Evolutionary conservation across 2,888 invertebrate species (phyloP).

Genomic region (Drosophila nigritarsus): DNA sequence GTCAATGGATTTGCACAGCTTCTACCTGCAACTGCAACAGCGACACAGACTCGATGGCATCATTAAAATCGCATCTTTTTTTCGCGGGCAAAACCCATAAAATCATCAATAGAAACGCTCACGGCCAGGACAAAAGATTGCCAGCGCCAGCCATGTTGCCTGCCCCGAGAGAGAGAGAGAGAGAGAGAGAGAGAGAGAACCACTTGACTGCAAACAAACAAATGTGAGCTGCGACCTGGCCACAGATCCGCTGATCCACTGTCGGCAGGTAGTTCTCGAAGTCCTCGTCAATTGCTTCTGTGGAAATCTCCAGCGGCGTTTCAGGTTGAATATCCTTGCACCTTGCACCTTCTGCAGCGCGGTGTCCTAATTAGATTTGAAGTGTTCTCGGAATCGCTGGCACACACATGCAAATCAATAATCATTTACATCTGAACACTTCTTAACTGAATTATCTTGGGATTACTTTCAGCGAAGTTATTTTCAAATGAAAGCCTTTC

Average conservation of each 20-base stretch:
- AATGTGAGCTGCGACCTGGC: neutral
- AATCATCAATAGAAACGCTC: conserved; percentile 67
- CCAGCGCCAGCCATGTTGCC: neutral
- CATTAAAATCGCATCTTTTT: conserved; percentile 56
- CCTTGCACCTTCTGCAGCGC: conserved; percentile 26
- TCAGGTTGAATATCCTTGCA: conserved; percentile 28
- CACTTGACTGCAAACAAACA: conserved; percentile 37
- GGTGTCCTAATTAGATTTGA: conserved; percentile 54
- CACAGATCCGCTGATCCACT: neutral
- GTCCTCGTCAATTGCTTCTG: conserved; percentile 43
- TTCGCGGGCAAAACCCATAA: conserved; percentile 78
- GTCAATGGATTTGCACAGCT: conserved; percentile 63
- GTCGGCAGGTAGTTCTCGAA: conserved; percentile 16
- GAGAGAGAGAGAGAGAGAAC: neutral
- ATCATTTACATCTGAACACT: neutral
- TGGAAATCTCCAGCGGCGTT: conserved; percentile 45
- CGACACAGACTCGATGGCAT: conserved; percentile 64
- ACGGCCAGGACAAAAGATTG: neutral
- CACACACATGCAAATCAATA: conserved; percentile 7
- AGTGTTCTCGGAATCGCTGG: conserved; percentile 45
- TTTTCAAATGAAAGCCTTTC: no score
- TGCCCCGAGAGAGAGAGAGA: conserved; percentile 1
- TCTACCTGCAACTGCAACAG: conserved; percentile 42
- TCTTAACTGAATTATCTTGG: neutral
- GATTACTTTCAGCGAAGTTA: neutral